These are phyloP conservation scores for Microtus richardsoni DNA, from an alignment of 2,113 vertebrate genomes.

Conservation along the genomic window DNA sequence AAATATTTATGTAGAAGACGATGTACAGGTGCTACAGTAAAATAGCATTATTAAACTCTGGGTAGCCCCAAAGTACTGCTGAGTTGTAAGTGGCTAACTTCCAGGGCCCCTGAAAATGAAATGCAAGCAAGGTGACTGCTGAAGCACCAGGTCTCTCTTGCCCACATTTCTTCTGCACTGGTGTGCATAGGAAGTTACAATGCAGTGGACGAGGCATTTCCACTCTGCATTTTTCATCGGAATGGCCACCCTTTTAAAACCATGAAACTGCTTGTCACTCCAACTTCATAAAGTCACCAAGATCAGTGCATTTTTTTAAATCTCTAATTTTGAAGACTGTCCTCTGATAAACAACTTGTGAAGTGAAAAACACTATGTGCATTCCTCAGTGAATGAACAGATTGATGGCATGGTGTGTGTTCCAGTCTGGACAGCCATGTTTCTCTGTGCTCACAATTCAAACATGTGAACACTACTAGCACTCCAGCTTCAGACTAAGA, in stretches of 20 bases:
- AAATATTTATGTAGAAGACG: neutral
- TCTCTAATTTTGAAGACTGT: neutral
- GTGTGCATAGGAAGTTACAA: neutral
- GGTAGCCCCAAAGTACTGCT: neutral
- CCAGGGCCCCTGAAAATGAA: neutral
- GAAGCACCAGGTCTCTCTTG: neutral
- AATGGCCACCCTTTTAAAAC: neutral
- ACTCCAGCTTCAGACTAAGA: slow-evolving; percentile 1
- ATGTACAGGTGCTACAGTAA: neutral
- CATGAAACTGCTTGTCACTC: neutral
- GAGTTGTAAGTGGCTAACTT: neutral
- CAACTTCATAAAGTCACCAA: neutral
- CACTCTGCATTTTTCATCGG: neutral
- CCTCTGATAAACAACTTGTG: neutral
- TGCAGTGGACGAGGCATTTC: neutral
- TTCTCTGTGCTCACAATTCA: neutral
- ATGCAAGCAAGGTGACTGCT: no score
- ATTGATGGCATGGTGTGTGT: neutral
- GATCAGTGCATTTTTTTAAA: neutral
- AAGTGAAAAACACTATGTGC: neutral
- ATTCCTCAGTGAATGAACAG: neutral
- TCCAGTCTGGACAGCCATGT: neutral
- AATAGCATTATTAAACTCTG: neutral
- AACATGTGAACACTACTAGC: neutral
- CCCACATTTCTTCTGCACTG: neutral